Evolutionary conservation across 2,888 invertebrate species (phyloP).

Genomic region (Proisotoma minuta): DNA sequence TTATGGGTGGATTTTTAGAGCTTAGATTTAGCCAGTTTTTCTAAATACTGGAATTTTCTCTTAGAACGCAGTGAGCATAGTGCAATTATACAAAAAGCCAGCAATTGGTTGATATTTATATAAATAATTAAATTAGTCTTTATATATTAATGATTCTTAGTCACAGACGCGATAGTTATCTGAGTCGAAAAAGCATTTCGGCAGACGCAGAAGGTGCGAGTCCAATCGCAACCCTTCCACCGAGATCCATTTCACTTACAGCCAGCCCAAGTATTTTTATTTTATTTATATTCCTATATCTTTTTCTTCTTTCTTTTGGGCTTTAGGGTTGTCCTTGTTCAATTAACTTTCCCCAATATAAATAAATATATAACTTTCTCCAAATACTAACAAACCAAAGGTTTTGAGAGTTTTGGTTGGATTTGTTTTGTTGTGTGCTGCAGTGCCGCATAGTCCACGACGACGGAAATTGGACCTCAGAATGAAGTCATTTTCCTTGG

Average conservation of each 20-base stretch:
- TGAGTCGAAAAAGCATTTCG: conserved; percentile 44
- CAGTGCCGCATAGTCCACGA: conserved; percentile 93
- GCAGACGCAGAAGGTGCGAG: conserved; percentile 43
- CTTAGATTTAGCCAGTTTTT: no score
- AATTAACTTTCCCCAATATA: neutral
- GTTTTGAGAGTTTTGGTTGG: conserved; percentile 4
- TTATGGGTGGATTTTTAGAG: no score
- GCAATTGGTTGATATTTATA: no score
- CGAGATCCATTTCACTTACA: conserved; percentile 41
- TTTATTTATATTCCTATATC: conserved; percentile 23
- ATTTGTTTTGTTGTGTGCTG: conserved; percentile 42
- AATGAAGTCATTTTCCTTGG: conserved; percentile 96
- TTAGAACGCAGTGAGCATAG: no score
- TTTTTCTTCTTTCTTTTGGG: no score
- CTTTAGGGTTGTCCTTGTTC: neutral
- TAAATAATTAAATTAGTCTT: no score
- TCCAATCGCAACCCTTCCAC: conserved; percentile 29
- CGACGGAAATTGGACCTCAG: conserved; percentile 92
- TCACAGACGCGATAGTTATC: conserved; percentile 44
- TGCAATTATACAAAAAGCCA: no score
- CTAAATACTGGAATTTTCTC: no score
- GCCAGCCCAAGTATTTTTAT: conserved; percentile 39
- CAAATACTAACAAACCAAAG: neutral
- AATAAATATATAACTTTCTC: neutral
- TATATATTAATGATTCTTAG: no score